Conservation (phyloP, 2,113 vertebrate species). For the Lathamus discolor region DNA sequence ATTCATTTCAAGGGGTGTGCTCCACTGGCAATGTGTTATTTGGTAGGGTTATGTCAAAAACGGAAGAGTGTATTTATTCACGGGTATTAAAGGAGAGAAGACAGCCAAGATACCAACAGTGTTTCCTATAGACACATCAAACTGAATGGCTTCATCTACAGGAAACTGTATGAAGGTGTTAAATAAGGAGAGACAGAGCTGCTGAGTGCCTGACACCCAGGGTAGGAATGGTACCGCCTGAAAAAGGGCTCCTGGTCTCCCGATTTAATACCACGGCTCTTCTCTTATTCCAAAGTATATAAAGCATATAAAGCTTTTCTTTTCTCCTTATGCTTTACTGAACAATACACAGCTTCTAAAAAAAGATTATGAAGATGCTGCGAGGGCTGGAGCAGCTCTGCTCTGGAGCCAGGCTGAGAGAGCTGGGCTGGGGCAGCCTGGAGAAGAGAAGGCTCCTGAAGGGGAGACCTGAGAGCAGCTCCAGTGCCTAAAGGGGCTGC, state of each 20-base stretch:
- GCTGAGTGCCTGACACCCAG: neutral
- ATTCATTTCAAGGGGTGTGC: neutral
- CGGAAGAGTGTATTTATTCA: neutral
- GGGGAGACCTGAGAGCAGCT: too few species aligned
- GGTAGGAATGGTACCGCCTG: neutral
- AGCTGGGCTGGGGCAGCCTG: neutral
- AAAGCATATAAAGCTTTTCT: neutral
- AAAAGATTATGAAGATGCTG: neutral
- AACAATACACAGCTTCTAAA: neutral
- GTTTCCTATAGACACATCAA: neutral
- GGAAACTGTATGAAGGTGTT: neutral
- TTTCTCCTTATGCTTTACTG: neutral
- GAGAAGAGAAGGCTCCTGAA: neutral
- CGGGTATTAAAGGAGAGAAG: neutral
- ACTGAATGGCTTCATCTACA: neutral
- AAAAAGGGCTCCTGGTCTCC: neutral
- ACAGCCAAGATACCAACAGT: fast-evolving
- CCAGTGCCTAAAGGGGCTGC: too few species aligned
- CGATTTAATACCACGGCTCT: neutral
- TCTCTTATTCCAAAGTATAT: neutral
- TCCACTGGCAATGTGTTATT: neutral
- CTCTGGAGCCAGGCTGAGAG: neutral
- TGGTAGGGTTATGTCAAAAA: neutral
- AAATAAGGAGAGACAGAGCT: neutral
- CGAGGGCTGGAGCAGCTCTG: neutral